Base-by-base conservation (phyloP, 2,797 vertebrate genomes). In the Ceryle rudis region DNA sequence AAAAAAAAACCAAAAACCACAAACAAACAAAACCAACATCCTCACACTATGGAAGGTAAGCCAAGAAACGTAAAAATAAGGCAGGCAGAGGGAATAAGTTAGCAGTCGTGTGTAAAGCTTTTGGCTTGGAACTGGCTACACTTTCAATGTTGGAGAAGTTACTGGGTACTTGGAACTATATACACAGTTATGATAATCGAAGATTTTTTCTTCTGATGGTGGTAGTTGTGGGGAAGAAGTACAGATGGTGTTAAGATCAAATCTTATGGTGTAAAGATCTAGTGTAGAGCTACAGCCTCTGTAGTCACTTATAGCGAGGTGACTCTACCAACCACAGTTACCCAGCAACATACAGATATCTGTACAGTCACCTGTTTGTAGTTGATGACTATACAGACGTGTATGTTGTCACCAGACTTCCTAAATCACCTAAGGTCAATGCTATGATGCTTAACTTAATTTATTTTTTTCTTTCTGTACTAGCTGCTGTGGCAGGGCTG, bases 261-360 rank as follows among this genome's bases (percentile, higher is more conserved):
- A 10, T 66, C 18, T 81, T 4, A 47, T 47, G n/a, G 7, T 41
- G 25, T 52, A 25, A 72, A 60, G 37, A 11, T 41, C 39, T 58
- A 5, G 6, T 5, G 54, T 6, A 52, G 66, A 47, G 46, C 7
- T 21, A 14, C 15, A 73, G 10, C 21, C 18, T 31, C 42, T 31
- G 1, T 0, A 33, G 33, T 12, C 23, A 37, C 19, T 7, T 42
- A 2, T 41, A 13, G 46, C 39, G 13, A 77, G 37, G 11, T 62
- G 35, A 13, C 47, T 37, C 0, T 14, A 5, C 28, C 0, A 0
- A 1, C 35, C 65, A 1, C 8, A 58, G 35, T 3, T 20, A 4
- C 22, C 58, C 31, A n/a, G 1, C 22, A 19, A 1, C 0, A 2
- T 9, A 12, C 25, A 14, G 0, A 0, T 9, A 14, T 10, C 46